phyloP scores from a whole-genome alignment of 2,113 vertebrate genomes.

The Conger conger region DNA sequence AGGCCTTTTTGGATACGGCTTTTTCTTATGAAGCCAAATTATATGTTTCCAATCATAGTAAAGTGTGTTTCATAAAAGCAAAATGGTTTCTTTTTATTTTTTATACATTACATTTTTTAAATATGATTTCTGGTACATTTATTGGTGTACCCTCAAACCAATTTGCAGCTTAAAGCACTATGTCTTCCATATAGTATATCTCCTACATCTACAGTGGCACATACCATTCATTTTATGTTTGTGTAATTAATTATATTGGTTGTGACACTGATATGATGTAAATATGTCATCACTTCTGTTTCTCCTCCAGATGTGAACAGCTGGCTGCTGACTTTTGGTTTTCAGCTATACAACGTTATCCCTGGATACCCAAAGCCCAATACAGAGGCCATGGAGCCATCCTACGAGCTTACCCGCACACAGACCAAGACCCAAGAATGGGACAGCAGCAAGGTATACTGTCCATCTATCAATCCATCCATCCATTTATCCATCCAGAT shows the following conservation, averaged over 20 bases:
- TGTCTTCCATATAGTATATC: too few species aligned
- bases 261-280: neutral
- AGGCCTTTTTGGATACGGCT: too few species aligned
- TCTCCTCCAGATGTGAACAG: conserved; percentile 89
- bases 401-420: conserved; percentile 87
- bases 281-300: conserved; percentile 7
- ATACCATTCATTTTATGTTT: too few species aligned
- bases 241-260: too few species aligned
- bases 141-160: too few species aligned
- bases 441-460: conserved; percentile 94
- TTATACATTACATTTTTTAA: neutral
- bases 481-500: neutral
- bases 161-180: too few species aligned
- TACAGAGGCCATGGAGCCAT: conserved; percentile 85
- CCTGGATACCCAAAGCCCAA: conserved; percentile 91
- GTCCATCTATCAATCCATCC: neutral
- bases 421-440: conserved; percentile 97
- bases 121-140: neutral
- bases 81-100: neutral
- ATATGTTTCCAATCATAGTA: too few species aligned
- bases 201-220: too few species aligned
- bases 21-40: too few species aligned
- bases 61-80: neutral
- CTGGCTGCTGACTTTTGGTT: conserved; percentile 97
- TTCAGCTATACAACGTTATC: conserved; percentile 97